Base-by-base conservation (phyloP, 2,888 invertebrate genomes). In the Tetramorium bicarinatum region DNA sequence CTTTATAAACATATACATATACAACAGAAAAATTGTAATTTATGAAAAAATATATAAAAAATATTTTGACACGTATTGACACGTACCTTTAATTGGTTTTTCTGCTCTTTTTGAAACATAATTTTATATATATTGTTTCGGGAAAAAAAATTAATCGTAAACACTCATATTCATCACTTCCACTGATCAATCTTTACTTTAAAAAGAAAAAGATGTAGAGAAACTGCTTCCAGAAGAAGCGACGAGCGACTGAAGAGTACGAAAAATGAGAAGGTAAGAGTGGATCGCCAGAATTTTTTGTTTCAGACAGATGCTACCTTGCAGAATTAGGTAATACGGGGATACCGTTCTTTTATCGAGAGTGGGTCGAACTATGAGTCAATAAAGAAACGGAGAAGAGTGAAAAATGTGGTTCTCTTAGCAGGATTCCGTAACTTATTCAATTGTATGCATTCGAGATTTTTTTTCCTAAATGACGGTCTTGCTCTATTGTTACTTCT, bases 401-500 rank as follows among this genome's bases (percentile, higher is more conserved):
- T 92, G 29, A 11, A 93, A 88, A 93, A 89, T 15, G 29, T 34
- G 44, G 9, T 18, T 29, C 25, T 90, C 86, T 79, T 92, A 87
- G 87, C 88, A 88, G 93, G 93, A 89, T 76, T 89, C 69, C 75
- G 82, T 86, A 93, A 94, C 92, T 93, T 94, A 93, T 90, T 88
- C 91, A 86, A 88, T 91, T 91, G 88, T 90, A 90, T 90, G 90
- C 90, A 4, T 21, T 2, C 34, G 34, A n/a, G 87, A 92, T 88
- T 90, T 88, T 89, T 87, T 82, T 38, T 47, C 88, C 87, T 93
- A 92, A 94, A 89, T 93, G 92, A 92, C 91, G 91, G 91, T 91
- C 91, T 77, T 89, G 91, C 87, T 18, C 93, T 92, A 94, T 94
- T 94, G 94, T 94, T 94, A 93, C 93, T 94, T 93, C 89, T 94